Base-by-base conservation (phyloP, 2,888 invertebrate genomes). In the Parnassius orleans region DNA sequence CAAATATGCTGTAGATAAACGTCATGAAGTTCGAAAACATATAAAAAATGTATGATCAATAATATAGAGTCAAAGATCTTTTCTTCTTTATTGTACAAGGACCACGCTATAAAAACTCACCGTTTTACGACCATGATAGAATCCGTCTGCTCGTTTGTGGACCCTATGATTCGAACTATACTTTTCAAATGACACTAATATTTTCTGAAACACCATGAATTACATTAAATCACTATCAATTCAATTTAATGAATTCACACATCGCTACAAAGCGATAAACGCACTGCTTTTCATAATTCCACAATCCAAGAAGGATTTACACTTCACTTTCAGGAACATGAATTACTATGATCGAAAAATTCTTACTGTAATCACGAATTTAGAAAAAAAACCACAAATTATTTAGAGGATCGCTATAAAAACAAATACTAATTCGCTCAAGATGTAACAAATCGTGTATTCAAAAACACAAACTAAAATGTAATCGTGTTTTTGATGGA, bases 41-140 rank as follows among this genome's bases (percentile, higher is more conserved):
- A 51, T 14, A 51, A 58, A 47, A 42, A 46, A 59, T 47, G 33
- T 44, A 50, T 19, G 48, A 50, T 24, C 24, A 43, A 55, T 9
- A 50, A 54, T 33, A 59, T 46, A 14, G 51, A 46, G 44, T 52
- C 48, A 19, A 14, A 15, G n/a, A n/a, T n/a, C n/a, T n/a, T n/a
- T 43, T 15, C 52, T 60, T 24, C 48, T 9, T 48, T 60, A 47
- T 56, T 9, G 47, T 56, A 61, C 53, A 59, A 62, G 56, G 24
- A 67, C 71, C 72, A 73, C 69, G 71, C 70, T 72, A 72, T 69
- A 68, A 64, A 65, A 55, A 85, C 91, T 87, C 79, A 92, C 91
- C 90, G 91, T 91, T 92, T 92, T 87, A 92, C 91, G 89, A 91
- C 92, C 92, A 92, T 92, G 90, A 84, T 92, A 90, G 90, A 90